These are phyloP conservation scores for Lasioglossum marginatum DNA, from an alignment of 2,888 invertebrate genomes.

Conservation along the genomic window DNA sequence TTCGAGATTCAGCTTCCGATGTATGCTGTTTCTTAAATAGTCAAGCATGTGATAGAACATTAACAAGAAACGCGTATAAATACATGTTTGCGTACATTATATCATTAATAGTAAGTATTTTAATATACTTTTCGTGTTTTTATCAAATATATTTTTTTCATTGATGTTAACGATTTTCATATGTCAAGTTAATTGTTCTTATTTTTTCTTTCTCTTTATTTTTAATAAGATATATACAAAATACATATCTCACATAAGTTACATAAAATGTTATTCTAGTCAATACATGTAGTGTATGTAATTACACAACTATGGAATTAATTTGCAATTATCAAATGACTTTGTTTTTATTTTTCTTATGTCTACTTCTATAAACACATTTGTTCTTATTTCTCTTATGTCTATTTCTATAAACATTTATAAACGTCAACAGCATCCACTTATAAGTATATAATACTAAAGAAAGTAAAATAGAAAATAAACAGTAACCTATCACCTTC, in stretches of 20 bases:
- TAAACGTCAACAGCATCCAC: not conserved
- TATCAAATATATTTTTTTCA: not conserved
- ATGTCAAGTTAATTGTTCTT: not conserved
- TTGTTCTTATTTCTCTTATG: not conserved
- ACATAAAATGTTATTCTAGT: not conserved
- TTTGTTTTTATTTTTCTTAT: not conserved
- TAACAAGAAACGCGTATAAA: conserved; percentile 7
- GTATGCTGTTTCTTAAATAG: not conserved
- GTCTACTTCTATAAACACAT: not conserved
- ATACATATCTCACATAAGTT: not conserved
- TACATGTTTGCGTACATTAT: conserved; percentile 10
- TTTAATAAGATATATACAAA: not conserved
- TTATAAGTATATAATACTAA: not conserved
- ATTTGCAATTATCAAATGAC: not conserved
- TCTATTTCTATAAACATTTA: not conserved
- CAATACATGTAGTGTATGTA: not conserved
- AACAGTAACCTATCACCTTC: not conserved
- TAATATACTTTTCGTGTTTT: not conserved
- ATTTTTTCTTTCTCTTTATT: not conserved
- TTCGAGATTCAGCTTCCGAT: not conserved
- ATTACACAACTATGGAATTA: not conserved
- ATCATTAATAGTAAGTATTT: conserved; percentile 19
- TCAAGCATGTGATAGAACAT: conserved; percentile 2
- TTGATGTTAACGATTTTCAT: not conserved
- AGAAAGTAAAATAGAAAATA: not conserved